Evolutionary conservation across 2,113 vertebrate genomes (phyloP), one percentile per base, ranked within the genome.

Genomic region (Ailuropoda melanoleuca): DNA sequence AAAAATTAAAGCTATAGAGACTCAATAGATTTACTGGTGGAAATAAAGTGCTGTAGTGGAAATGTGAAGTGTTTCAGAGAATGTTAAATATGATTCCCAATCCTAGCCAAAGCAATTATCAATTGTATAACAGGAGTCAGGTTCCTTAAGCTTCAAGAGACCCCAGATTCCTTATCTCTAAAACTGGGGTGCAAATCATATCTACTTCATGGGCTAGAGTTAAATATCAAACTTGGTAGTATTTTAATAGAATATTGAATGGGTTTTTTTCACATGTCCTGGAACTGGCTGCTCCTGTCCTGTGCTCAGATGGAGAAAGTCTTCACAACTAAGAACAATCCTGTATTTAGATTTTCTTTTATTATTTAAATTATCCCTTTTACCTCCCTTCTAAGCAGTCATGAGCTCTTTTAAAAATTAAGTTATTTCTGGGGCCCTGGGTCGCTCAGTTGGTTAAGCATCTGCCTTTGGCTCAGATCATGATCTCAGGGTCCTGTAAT

Each of bases 1-100:
- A 97, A 97, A 96, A 94, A 92, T 90, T 96, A 92, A 95, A 91
- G 60, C 96, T 84, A 89, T 78, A 95, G 75, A 81, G 60, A 88
- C 83, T 95, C 46, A 93, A 93, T 50, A 94, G 84, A 96, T 97
- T 92, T 90, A 75, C 72, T 91, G 50, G 84, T 93, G 85, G 66
- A 96, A 96, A 86, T 95, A 96, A 96, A 88, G 81, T 58, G 62
- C 70, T 18, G 6, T 31, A 64, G 87, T 92, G 4, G 80, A 85
- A 98, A 95, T 88, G 74, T 68, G 80, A 91, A 98, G 46, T 77
- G 77, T 89, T 95, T 96, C 58, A 85, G 23, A 92, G 43, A 87
- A 93, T 81, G 82, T 88, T 75, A 94, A 88, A 70, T 26, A 75
- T 24, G 26, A 94, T 90, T 92, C 83, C 34, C 53, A 90, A 31